phyloP scores from a whole-genome alignment of 2,113 vertebrate species.

The Scalopus aquaticus region DNA sequence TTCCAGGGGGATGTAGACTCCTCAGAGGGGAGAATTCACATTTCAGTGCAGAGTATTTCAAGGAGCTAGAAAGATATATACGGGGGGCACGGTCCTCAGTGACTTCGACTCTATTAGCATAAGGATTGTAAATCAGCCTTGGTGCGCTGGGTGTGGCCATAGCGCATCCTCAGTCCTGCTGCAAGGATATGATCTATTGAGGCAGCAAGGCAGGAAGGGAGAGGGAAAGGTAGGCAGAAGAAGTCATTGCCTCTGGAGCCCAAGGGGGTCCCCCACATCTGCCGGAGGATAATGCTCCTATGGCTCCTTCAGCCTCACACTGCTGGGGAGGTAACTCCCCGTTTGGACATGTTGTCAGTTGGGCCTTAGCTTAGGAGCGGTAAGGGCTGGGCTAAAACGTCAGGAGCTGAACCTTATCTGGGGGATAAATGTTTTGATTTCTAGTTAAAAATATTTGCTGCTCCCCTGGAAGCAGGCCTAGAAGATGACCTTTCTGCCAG shows the following conservation, averaged over 20 bases:
- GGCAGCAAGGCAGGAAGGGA: too few relatives aligned
- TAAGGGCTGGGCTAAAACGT: neutral
- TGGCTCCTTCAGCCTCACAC: accelerated
- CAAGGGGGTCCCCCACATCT: accelerated
- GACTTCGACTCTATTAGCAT: neutral
- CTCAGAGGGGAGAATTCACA: neutral
- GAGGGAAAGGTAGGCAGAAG: neutral
- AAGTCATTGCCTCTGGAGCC: neutral
- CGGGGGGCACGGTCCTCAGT: neutral
- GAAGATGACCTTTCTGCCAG: neutral
- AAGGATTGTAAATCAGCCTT: neutral
- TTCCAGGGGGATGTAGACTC: neutral
- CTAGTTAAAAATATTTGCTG: neutral
- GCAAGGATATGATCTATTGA: neutral
- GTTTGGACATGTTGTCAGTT: accelerated
- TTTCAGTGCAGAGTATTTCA: neutral
- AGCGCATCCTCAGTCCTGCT: too few relatives aligned
- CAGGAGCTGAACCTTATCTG: neutral
- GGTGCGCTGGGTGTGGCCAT: too few relatives aligned
- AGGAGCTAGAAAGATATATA: neutral
- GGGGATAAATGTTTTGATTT: neutral
- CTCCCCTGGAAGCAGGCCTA: neutral
- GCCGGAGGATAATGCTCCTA: neutral
- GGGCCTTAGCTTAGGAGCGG: neutral
- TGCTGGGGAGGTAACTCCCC: neutral